Conservation (phyloP, 1,140 invertebrate species). For the Diorhabda carinulata region DNA sequence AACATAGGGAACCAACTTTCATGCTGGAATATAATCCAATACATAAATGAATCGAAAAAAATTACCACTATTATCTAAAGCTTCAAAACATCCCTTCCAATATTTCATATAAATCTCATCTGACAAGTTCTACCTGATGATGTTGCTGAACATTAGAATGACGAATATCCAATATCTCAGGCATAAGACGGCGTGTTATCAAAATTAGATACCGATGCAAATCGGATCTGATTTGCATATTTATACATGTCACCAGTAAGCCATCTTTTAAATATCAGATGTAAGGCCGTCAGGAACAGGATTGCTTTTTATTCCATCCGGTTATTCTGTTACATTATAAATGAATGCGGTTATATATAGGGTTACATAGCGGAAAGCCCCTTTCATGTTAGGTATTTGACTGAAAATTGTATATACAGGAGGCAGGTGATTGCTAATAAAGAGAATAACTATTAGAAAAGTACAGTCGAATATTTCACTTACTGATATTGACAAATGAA, state of each 20-base stretch:
- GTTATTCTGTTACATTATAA: not conserved
- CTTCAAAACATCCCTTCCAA: not conserved
- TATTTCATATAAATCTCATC: constrained; percentile 9
- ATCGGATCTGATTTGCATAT: constrained; percentile 17
- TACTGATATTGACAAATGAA: too few relatives aligned
- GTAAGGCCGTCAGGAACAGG: constrained; percentile 3
- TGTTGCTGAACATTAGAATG: constrained; percentile 18
- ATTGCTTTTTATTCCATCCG: constrained; percentile 8
- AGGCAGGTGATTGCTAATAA: too few relatives aligned
- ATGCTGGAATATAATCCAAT: too few relatives aligned
- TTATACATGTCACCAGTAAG: constrained; percentile 16
- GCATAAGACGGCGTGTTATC: constrained; percentile 1
- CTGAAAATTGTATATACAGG: too few relatives aligned
- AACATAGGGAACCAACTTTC: too few relatives aligned
- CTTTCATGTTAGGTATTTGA: too few relatives aligned
- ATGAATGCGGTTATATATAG: not conserved
- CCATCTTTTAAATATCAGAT: constrained; percentile 7
- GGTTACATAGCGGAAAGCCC: too few relatives aligned
- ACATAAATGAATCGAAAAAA: too few relatives aligned
- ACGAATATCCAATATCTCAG: constrained; percentile 17
- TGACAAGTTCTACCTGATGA: constrained; percentile 10
- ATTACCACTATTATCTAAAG: too few relatives aligned
- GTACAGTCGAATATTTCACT: too few relatives aligned
- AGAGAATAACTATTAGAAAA: too few relatives aligned
- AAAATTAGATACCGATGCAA: constrained; percentile 20